Conservation (phyloP, 2,888 invertebrate genomes). For the Nycteola revayana region DNA sequence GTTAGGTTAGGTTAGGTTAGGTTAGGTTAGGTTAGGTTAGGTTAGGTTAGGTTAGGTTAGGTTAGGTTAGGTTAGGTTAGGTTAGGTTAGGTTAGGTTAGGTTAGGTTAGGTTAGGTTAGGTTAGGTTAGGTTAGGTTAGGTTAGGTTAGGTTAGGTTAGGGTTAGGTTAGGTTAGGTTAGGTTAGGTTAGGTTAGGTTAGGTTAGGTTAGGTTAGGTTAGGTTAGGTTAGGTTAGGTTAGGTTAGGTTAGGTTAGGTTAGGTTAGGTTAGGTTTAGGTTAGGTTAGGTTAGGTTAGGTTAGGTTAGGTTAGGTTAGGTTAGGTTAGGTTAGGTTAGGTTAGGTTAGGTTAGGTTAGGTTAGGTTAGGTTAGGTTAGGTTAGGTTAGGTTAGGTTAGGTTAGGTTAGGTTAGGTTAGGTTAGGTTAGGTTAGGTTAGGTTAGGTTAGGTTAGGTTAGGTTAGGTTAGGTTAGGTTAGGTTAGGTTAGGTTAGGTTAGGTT, state of each 20-base stretch:
- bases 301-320: conserved; percentile 7
- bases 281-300: too few species aligned
- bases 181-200: conserved; percentile 11
- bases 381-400: conserved; percentile 17
- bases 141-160: conserved; percentile 11
- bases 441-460: conserved; percentile 15
- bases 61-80: conserved; percentile 7
- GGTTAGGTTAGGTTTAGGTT: conserved; percentile 11
- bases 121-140: conserved; percentile 10
- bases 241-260: conserved; percentile 10
- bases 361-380: conserved; percentile 16
- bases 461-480: conserved; percentile 16
- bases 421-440: conserved; percentile 8
- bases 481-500: conserved; percentile 14
- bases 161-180: conserved; percentile 12
- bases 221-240: conserved; percentile 14
- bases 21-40: conserved; percentile 10
- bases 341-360: conserved; percentile 17
- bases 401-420: conserved; percentile 17
- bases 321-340: conserved; percentile 19
- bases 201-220: conserved; percentile 13
- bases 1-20: conserved; percentile 11
- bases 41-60: conserved; percentile 12
- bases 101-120: conserved; percentile 7
- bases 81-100: conserved; percentile 7